Percentiles rank a stretch among this genome's conserved stretches.
Evolutionary conservation across 2,797 vertebrate genomes (phyloP).

Genomic region (Molothrus ater): DNA sequence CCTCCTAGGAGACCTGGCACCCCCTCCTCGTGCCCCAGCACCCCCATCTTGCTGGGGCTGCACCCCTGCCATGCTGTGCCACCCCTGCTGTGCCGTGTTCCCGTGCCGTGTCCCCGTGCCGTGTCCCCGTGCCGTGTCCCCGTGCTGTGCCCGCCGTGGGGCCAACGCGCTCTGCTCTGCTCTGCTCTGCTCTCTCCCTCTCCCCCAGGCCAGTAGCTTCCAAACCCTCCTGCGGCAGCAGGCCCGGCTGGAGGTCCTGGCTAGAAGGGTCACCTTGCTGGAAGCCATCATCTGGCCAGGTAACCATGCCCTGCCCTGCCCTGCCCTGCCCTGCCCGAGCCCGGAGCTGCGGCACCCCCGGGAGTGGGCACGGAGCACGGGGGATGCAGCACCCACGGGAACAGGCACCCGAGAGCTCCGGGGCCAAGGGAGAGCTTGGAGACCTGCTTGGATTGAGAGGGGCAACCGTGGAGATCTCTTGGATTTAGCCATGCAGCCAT

Average conservation of each 20-base stretch:
- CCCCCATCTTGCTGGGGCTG: neutral
- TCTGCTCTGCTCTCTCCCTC: conserved; percentile 86
- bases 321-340: neutral
- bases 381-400: neutral
- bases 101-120: fast-evolving
- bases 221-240: conserved; percentile 96
- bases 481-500: no score
- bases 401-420: neutral
- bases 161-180: conserved; percentile 55
- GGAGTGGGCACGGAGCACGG: neutral
- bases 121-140: neutral
- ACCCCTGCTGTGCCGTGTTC: no score
- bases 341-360: neutral
- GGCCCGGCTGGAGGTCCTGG: conserved; percentile 97
- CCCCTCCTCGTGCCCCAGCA: neutral
- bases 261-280: conserved; percentile 98
- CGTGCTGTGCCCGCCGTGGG: neutral
- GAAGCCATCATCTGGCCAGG: conserved; percentile 99
- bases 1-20: conserved; percentile 19
- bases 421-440: neutral
- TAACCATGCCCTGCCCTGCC: conserved; percentile 72
- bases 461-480: no score
- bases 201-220: conserved; percentile 98
- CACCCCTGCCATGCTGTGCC: neutral
- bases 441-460: no score